Base-by-base conservation (phyloP, 2,888 invertebrate genomes). In the Drosophila falleni region DNA sequence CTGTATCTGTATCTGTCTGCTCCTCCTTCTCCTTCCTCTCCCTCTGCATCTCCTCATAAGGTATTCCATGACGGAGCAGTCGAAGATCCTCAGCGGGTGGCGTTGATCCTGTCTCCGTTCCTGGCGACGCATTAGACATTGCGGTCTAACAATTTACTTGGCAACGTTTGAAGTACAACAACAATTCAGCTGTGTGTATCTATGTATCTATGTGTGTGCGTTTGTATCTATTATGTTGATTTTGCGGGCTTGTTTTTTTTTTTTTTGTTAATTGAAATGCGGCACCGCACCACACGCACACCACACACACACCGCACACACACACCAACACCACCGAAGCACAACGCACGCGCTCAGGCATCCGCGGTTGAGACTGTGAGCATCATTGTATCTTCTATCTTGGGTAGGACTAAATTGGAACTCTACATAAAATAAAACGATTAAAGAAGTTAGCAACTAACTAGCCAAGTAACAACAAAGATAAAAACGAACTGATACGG, bases 231-330 rank as follows among this genome's bases (percentile, higher is more conserved):
- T 69, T 84, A 71, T 87, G 50, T 74, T 74, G 66, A 73, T 71
- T 68, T 71, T 66, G 53, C 58, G 53, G 51, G 55, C 55, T 78
- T 87, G 83, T 68, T 23, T 23, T 23, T 23, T 23, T 23, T 81
- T 85, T 81, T 85, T 72, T 81, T 85, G 71, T 83, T 87, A 89
- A 89, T 89, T 87, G 75, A 89, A 89, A 83, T 86, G 75, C 87
- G 75, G 71, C 74, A 53, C 53, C 53, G 29, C 53, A 39, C 26
- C 11, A 44, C 19, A 44, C 23, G 6, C 23, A 23, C 23, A 23
- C 23, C 4, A 23, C 23, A 10, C 47, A 15, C 47, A 29, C 47
- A 11, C 49, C 47, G 15, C 31, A 49, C 31, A 19, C 19, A 19
- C 19, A 19, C 49, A 15, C 49, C 16, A 9, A n/a, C 26, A 11